Conservation (phyloP, 2,113 vertebrate species). For the Regulus satrapa region DNA sequence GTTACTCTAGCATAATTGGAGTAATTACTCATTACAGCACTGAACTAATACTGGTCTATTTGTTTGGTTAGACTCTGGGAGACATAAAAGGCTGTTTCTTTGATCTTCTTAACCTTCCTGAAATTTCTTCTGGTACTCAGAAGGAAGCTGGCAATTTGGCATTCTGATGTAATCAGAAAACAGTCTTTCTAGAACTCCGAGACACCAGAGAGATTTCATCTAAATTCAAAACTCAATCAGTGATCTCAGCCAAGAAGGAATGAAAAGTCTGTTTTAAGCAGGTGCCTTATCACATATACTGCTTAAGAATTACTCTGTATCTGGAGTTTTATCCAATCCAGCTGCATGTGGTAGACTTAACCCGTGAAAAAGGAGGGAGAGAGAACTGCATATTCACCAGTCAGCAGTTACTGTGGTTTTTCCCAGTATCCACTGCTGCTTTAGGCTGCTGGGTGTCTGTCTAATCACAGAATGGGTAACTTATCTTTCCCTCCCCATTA, state of each 20-base stretch:
- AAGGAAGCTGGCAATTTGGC: background rate
- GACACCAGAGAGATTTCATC: background rate
- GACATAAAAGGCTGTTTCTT: background rate
- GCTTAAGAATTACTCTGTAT: background rate
- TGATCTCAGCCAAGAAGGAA: background rate
- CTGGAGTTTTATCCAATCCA: background rate
- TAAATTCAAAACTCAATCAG: background rate
- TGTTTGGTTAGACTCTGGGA: background rate
- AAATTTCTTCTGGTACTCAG: background rate
- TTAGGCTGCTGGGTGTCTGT: background rate
- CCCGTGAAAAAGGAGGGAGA: background rate
- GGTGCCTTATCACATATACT: rapidly evolving
- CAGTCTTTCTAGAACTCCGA: background rate
- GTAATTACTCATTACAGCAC: background rate
- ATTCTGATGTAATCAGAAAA: background rate
- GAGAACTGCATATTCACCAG: background rate
- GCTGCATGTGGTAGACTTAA: background rate
- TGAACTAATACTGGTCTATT: background rate
- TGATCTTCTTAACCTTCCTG: background rate
- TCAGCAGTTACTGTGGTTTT: background rate
- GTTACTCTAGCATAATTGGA: background rate
- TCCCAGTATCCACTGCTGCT: background rate
- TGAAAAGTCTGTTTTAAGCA: background rate
- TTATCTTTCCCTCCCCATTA: background rate
- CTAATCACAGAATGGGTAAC: background rate